These are phyloP conservation scores for Chesias legatella DNA, from an alignment of 2,888 invertebrate species.

Conservation along the genomic window DNA sequence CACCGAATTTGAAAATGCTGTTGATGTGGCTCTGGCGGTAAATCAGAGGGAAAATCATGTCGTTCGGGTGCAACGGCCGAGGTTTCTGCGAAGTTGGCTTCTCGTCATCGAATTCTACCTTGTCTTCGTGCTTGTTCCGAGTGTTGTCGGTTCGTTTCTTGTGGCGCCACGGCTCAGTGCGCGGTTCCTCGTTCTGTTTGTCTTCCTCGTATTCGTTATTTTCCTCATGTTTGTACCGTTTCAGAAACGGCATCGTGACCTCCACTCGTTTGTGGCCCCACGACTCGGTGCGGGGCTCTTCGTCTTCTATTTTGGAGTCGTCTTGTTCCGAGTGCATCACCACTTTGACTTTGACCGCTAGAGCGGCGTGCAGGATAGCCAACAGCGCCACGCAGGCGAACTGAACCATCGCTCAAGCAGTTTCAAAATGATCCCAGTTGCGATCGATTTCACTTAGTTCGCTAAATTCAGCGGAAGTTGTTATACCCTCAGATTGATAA, in stretches of 20 bases:
- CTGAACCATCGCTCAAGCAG: constrained; percentile 41
- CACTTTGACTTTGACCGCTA: constrained; percentile 66
- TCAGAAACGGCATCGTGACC: too few relatives aligned
- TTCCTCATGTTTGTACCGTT: too few relatives aligned
- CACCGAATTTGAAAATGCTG: constrained; percentile 72
- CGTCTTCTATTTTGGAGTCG: constrained; percentile 53
- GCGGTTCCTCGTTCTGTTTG: too few relatives aligned
- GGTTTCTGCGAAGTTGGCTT: constrained; percentile 48
- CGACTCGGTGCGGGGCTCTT: too few relatives aligned
- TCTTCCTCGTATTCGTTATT: too few relatives aligned
- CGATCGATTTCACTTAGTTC: constrained; percentile 1
- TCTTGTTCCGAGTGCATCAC: constrained; percentile 66
- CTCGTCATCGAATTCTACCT: constrained; percentile 51
- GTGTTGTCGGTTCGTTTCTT: too few relatives aligned
- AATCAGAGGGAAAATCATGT: constrained; percentile 66
- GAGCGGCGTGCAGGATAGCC: constrained; percentile 36
- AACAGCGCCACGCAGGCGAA: constrained; percentile 26
- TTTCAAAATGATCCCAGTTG: neutral
- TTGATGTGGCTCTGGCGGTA: constrained; percentile 66
- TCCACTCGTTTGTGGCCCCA: too few relatives aligned
- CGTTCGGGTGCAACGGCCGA: constrained; percentile 60
- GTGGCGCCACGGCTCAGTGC: too few relatives aligned
- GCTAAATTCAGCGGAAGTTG: constrained; percentile 38
- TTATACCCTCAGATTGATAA: constrained; percentile 43
- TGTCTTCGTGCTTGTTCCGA: constrained; percentile 29